Evolutionary conservation across 2,888 invertebrate genomes (phyloP), one percentile per base, ranked within the genome.

Genomic region (Clitarchus hookeri): DNA sequence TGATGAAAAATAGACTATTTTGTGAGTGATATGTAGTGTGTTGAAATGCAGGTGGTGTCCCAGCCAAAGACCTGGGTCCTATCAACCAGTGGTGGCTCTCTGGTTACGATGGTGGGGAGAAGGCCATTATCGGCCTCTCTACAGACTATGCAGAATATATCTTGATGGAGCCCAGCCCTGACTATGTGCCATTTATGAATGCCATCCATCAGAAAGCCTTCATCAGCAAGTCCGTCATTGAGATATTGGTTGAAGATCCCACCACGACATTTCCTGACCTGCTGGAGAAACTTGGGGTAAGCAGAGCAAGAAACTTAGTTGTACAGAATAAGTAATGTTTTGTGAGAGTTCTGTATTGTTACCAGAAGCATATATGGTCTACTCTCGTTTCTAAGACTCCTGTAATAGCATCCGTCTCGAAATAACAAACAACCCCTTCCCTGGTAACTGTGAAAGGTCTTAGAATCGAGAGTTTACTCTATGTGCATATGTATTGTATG

Each of bases 81-180:
- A 96, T 97, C 89, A 95, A 95, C 90, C 96, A 96, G 91, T 97
- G 97, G 97, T 96, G 93, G 92, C 94, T 96, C 80, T 94, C 96
- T 88, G 97, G 97, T 12, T 97, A 95, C 92, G 97, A 97, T 91
- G 96, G 96, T 65, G 97, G 97, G 53, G 94, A 95, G 88, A 93
- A 93, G 89, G 95, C 95, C 86, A 93, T 96, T 85, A 94, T 97
- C 85, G 96, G 96, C 78, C 93, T 97, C 89, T 95, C 95, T 48
- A 96, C 97, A 86, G 94, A 94, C 90, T 96, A 94, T 92, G 96
- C 95, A 9, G 96, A 97, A 90, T 97, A 97, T 91, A 95, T 96
- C 90, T 92, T 97, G 86, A 93, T 96, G 93, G 94, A 94, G 88
- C 95, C 97, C 0, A 95, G 95, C 89, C 93, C 93, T 85, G 94